phyloP scores from a whole-genome alignment of 2,113 vertebrate species.

The Thalassarche chlororhynchos region DNA sequence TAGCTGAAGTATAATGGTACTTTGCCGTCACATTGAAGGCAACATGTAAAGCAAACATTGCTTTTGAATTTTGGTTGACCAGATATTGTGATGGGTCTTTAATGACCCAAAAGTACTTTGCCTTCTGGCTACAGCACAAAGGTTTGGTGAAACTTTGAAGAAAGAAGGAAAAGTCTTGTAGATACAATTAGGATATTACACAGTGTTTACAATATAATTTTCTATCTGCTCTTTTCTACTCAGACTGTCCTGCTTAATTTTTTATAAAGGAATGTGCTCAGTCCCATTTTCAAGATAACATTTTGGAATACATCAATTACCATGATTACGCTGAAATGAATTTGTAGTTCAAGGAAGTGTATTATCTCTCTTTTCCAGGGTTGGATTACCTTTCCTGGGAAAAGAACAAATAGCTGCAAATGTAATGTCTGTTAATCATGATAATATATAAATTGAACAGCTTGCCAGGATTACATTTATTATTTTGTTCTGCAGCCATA shows the following conservation, averaged over 20 bases:
- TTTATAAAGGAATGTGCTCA: background rate
- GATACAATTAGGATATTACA: background rate
- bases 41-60: background rate
- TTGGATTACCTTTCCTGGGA: constrained; percentile 31
- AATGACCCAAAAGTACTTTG: background rate
- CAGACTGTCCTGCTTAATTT: background rate
- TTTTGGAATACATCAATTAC: constrained; percentile 19
- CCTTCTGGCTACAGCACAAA: background rate
- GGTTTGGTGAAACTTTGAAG: background rate
- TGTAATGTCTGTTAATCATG: constrained; percentile 34
- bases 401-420: constrained; percentile 38
- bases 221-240: background rate
- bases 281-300: constrained; percentile 16
- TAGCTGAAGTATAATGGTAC: background rate
- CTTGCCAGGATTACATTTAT: background rate
- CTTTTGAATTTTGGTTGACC: background rate
- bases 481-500: background rate
- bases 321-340: constrained; percentile 33
- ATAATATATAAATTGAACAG: constrained; percentile 34
- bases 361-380: constrained; percentile 59
- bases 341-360: constrained; percentile 6
- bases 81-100: background rate
- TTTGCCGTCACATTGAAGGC: background rate
- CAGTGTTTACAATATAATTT: background rate
- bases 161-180: constrained; percentile 16